A percentile compares a stretch with the other conserved stretches of the same genome.
Conservation (phyloP, 30 jellyfish, hydroid and myxozoan species). For the Pseudorhiza aurosa region DNA sequence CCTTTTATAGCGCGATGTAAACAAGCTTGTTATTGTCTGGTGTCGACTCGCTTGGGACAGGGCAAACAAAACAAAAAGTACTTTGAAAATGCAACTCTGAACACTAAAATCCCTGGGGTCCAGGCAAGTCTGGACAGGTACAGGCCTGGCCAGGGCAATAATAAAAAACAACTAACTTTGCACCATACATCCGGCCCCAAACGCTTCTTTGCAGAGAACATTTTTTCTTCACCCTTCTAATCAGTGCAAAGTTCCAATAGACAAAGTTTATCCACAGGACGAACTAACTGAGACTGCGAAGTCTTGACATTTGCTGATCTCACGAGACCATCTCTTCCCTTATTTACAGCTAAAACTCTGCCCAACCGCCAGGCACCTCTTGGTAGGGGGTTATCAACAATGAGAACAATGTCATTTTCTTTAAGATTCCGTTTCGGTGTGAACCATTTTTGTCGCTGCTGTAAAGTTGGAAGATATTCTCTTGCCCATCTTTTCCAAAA, state of each 20-base stretch:
- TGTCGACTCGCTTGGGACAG: too few species aligned
- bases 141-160: too few species aligned
- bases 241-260: conserved; percentile 3
- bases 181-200: background rate
- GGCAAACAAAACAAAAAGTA: too few species aligned
- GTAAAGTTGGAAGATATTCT: conserved; percentile 62
- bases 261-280: conserved; percentile 2
- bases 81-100: too few species aligned
- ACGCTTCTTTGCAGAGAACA: background rate
- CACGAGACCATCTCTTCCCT: conserved; percentile 22
- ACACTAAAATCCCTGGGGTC: too few species aligned
- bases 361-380: conserved; percentile 29
- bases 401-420: conserved; percentile 45
- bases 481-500: conserved; percentile 68
- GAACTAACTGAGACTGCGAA: background rate
- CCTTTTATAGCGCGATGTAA: too few species aligned
- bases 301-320: conserved; percentile 16
- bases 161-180: background rate
- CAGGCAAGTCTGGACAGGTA: too few species aligned
- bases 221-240: background rate
- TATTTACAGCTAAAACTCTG: background rate
- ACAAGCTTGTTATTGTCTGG: too few species aligned
- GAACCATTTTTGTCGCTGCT: conserved; percentile 52
- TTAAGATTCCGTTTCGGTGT: conserved; percentile 15
- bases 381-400: conserved; percentile 31